Evolutionary conservation across 2,797 vertebrate species (phyloP).

Genomic region (Austrolebias charrua): DNA sequence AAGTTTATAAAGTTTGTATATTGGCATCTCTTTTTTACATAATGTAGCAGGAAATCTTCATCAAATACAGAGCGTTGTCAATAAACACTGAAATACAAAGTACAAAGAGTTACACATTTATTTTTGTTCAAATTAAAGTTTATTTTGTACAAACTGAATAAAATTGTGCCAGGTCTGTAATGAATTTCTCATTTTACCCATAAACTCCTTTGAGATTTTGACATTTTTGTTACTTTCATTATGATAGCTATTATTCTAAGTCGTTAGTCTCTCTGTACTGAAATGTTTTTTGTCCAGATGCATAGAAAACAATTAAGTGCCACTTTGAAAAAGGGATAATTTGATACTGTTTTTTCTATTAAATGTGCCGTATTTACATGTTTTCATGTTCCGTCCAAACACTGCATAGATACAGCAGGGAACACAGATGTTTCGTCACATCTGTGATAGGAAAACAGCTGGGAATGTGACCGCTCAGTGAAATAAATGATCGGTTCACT

Average conservation of each 20-base stretch:
- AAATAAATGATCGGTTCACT: not conserved
- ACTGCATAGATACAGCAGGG: constrained; percentile 19
- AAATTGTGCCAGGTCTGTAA: constrained; percentile 4
- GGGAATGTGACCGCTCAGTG: constrained; percentile 1
- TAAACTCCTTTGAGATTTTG: constrained; percentile 1
- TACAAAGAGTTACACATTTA: not conserved
- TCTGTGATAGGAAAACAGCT: constrained; percentile 1
- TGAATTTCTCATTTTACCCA: not conserved
- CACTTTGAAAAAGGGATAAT: constrained; percentile 14
- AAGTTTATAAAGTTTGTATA: not conserved
- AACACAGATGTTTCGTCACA: constrained; percentile 7
- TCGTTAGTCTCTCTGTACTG: constrained; percentile 18
- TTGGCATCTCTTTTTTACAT: not conserved
- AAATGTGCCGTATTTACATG: constrained; percentile 9
- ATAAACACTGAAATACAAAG: not conserved
- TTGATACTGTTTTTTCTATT: constrained; percentile 2
- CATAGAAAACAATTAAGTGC: constrained; percentile 23
- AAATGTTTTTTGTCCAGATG: constrained; percentile 1
- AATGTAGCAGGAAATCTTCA: constrained; percentile 1
- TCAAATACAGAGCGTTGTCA: constrained; percentile 15
- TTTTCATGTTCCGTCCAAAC: constrained; percentile 15
- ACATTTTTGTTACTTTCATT: constrained; percentile 17
- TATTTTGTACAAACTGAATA: constrained; percentile 1
- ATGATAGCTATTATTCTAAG: constrained; percentile 24
- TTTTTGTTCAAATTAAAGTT: not conserved